Conservation (phyloP, 2,888 invertebrate species). For the Hyalella azteca region DNA sequence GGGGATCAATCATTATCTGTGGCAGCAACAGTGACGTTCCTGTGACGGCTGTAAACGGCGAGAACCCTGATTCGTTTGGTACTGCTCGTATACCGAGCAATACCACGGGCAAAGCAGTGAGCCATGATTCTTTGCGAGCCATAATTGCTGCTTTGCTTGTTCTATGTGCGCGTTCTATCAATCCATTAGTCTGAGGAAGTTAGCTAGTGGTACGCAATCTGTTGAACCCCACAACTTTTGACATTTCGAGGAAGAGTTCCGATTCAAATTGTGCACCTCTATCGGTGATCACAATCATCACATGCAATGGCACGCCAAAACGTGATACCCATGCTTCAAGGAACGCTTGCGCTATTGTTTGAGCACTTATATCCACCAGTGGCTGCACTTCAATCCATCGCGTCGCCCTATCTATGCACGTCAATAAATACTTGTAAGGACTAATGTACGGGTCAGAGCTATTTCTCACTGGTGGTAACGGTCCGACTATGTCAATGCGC, state of each 20-base stretch:
- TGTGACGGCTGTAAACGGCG: slow-evolving; percentile 20
- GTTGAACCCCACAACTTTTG: slow-evolving; percentile 41
- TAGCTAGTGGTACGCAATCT: slow-evolving; percentile 53
- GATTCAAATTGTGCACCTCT: slow-evolving; percentile 61
- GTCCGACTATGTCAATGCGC: slow-evolving; percentile 38
- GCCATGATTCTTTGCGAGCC: slow-evolving; percentile 60
- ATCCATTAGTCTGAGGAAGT: slow-evolving; percentile 62
- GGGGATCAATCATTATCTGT: no score
- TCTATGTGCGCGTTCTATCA: slow-evolving; percentile 64
- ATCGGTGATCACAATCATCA: slow-evolving; percentile 62
- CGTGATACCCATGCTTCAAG: slow-evolving; percentile 62
- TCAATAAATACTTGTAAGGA: slow-evolving; percentile 12
- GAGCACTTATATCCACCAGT: slow-evolving; percentile 62
- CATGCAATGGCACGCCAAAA: slow-evolving; percentile 61
- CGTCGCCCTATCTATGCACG: slow-evolving; percentile 55
- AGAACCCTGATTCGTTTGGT: not conserved
- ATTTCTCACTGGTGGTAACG: not conserved
- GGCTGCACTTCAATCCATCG: slow-evolving; percentile 63
- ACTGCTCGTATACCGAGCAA: slow-evolving; percentile 61
- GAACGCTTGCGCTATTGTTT: slow-evolving; percentile 62
- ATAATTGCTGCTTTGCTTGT: slow-evolving; percentile 62
- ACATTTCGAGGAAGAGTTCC: slow-evolving; percentile 58
- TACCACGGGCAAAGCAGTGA: slow-evolving; percentile 61
- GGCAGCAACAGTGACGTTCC: not conserved
- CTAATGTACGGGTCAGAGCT: not conserved